Conservation (phyloP, 1,140 invertebrate genomes). For the Drosophila paulistorum region DNA sequence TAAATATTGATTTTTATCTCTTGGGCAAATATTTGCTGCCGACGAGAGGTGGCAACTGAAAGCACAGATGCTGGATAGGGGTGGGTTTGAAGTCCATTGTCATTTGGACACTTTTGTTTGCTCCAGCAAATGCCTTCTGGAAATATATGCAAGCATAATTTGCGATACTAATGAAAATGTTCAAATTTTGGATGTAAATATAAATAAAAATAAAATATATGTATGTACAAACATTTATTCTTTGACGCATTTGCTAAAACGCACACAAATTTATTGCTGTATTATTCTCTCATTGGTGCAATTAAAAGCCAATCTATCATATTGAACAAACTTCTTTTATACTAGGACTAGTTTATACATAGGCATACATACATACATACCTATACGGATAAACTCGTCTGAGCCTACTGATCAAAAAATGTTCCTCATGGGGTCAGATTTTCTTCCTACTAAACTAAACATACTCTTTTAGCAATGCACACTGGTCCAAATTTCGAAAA, state of each 20-base stretch:
- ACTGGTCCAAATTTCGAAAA: too few relatives aligned
- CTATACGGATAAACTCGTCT: too few relatives aligned
- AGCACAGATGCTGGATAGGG: neutral
- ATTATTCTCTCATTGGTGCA: neutral
- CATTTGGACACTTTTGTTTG: slow-evolving; percentile 33
- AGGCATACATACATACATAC: too few relatives aligned
- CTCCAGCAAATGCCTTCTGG: neutral
- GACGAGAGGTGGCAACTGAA: slow-evolving; percentile 22
- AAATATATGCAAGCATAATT: slow-evolving; percentile 39
- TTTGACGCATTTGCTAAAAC: neutral
- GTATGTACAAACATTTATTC: neutral
- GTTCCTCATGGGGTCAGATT: too few relatives aligned
- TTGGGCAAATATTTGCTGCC: slow-evolving; percentile 35
- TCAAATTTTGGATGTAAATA: slow-evolving; percentile 43
- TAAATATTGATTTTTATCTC: slow-evolving; percentile 52
- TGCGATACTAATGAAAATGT: slow-evolving; percentile 50
- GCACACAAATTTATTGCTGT: neutral
- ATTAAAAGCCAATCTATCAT: neutral
- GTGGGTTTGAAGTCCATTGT: slow-evolving; percentile 18
- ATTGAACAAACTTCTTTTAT: too few relatives aligned
- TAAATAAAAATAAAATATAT: neutral
- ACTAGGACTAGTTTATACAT: too few relatives aligned
- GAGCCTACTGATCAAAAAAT: too few relatives aligned
- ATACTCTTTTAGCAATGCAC: too few relatives aligned
- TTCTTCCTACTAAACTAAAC: too few relatives aligned